Percentiles rank a stretch among this genome's conserved stretches.
Evolutionary conservation across 2,797 vertebrate genomes (phyloP).

Genomic region (Chelidonichthys spinosus): DNA sequence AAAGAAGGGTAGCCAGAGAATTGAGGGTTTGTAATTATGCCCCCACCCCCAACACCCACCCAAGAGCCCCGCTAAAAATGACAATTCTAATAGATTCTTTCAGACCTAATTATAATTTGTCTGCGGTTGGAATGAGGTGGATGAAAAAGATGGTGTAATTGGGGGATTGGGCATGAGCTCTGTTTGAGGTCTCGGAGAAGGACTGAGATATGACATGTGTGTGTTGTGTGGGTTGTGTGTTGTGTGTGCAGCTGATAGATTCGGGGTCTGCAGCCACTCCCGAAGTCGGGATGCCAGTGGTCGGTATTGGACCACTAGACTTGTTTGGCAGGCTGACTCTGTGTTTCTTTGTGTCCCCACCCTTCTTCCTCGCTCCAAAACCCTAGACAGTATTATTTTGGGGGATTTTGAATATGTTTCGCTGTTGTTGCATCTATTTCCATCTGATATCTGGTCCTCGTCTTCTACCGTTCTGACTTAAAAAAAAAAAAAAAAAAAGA

Average conservation of each 20-base stretch:
- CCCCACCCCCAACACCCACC: constrained; percentile 35
- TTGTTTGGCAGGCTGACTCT: constrained; percentile 16
- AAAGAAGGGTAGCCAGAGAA: constrained; percentile 72
- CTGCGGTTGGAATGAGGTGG: constrained; percentile 75
- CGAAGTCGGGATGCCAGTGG: constrained; percentile 28
- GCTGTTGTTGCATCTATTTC: constrained; percentile 9
- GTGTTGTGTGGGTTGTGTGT: background rate
- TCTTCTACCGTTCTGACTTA: constrained; percentile 8
- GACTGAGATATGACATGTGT: constrained; percentile 48
- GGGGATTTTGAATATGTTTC: constrained; percentile 34
- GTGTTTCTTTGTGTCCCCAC: constrained; percentile 18
- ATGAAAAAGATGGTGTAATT: constrained; percentile 81
- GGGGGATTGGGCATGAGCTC: constrained; percentile 66
- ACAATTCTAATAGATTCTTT: constrained; percentile 85
- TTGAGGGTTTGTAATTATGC: constrained; percentile 78
- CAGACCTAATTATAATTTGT: constrained; percentile 85
- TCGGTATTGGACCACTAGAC: constrained; percentile 19
- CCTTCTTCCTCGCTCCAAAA: background rate
- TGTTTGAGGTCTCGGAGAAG: constrained; percentile 62
- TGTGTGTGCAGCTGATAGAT: constrained; percentile 30
- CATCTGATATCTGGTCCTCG: background rate
- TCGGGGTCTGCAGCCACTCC: constrained; percentile 23
- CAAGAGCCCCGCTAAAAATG: constrained; percentile 79
- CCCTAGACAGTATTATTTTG: constrained; percentile 27
- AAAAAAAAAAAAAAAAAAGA: background rate